A percentile compares a stretch with the other conserved stretches of the same genome.
These are phyloP conservation scores for Amorpha juglandis DNA, from an alignment of 2,888 invertebrate genomes.

Conservation along the genomic window DNA sequence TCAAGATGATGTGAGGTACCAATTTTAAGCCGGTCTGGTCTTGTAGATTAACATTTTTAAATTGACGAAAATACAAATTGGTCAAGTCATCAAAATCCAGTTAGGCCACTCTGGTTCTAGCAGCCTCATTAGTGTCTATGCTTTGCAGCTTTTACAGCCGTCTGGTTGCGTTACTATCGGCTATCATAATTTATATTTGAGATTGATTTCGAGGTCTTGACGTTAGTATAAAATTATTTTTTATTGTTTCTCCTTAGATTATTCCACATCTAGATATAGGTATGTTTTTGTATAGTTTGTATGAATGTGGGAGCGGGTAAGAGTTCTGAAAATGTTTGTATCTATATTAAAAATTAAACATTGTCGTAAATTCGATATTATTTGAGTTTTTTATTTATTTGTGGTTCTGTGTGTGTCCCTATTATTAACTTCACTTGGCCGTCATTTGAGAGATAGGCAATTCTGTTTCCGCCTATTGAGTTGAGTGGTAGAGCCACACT, in stretches of 20 bases:
- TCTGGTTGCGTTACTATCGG: neutral
- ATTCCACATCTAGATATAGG: conserved; percentile 23
- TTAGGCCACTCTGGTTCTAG: no score
- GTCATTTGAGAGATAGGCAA: no score
- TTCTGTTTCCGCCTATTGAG: no score
- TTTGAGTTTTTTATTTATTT: neutral
- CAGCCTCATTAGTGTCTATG: no score
- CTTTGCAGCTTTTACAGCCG: neutral
- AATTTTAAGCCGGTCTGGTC: no score
- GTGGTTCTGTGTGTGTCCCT: neutral
- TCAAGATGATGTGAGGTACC: no score
- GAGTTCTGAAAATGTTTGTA: conserved; percentile 23
- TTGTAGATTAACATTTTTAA: no score
- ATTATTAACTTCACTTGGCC: no score
- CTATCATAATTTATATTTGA: neutral
- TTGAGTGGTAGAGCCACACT: no score
- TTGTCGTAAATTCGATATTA: conserved; percentile 18
- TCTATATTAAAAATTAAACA: conserved; percentile 26
- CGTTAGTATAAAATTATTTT: conserved; percentile 21
- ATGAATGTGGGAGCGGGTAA: conserved; percentile 25
- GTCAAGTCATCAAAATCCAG: no score
- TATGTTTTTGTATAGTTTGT: conserved; percentile 25
- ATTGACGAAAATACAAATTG: no score
- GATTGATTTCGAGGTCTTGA: conserved; percentile 19
- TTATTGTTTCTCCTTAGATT: conserved; percentile 19